Conservation (phyloP, 2,888 invertebrate genomes). For the Hanleya hanleyi region DNA sequence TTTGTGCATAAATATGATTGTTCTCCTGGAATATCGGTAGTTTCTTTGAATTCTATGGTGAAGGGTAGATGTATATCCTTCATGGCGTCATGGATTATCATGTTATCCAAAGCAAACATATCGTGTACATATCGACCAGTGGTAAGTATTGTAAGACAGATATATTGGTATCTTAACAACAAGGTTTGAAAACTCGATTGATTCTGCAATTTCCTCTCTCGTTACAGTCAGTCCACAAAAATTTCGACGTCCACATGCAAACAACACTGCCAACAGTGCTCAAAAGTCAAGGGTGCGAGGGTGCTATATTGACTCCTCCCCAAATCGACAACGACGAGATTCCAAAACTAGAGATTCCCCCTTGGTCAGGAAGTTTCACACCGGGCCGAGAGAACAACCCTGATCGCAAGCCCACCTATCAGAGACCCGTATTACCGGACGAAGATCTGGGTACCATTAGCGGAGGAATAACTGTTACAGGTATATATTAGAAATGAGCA, state of each 20-base stretch:
- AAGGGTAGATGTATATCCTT: too few relatives aligned
- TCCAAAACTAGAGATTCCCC: background rate
- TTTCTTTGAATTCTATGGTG: too few relatives aligned
- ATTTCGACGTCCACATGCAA: slow-evolving; percentile 34
- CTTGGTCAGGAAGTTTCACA: background rate
- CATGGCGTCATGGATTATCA: too few relatives aligned
- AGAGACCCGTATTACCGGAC: background rate
- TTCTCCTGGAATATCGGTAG: too few relatives aligned
- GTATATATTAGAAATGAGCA: background rate
- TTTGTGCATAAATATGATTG: too few relatives aligned
- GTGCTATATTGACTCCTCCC: background rate
- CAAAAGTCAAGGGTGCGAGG: slow-evolving; percentile 47
- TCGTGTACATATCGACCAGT: too few relatives aligned
- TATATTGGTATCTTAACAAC: too few relatives aligned
- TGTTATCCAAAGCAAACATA: too few relatives aligned
- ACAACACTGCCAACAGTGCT: slow-evolving; percentile 41
- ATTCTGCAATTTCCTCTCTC: too few relatives aligned
- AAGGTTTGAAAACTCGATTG: too few relatives aligned
- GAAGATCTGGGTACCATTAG: background rate
- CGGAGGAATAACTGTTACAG: background rate
- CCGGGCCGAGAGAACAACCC: background rate
- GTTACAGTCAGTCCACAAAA: slow-evolving; percentile 34
- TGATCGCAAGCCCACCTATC: background rate
- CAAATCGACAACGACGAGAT: background rate
- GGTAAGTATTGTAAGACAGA: too few relatives aligned